These are phyloP conservation scores for Eucidaris tribuloides DNA, from an alignment of 35 echinoderm and acorn worm species.

Conservation along the genomic window DNA sequence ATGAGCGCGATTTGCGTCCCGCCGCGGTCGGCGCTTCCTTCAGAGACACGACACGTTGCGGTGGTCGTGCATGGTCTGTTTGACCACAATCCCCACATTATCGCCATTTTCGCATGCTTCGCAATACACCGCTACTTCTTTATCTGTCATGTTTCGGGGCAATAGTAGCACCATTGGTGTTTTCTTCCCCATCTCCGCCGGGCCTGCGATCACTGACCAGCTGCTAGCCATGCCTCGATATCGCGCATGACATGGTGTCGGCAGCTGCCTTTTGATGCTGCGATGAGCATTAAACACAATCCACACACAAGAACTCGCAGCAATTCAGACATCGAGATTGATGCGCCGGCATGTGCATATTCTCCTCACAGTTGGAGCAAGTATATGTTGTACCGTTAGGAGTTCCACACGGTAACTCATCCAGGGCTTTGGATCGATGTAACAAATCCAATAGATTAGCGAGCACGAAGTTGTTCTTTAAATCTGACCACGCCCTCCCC, in stretches of 20 bases:
- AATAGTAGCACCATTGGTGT: conserved; percentile 38
- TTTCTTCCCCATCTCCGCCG: conserved; percentile 54
- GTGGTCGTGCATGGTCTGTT: conserved; percentile 58
- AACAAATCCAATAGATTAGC: conserved; percentile 82
- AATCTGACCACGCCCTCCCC: conserved; percentile 74
- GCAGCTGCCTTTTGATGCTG: conserved; percentile 58
- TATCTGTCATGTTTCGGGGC: conserved; percentile 58
- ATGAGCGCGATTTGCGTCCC: conserved; percentile 63
- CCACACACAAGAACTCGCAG: conserved; percentile 81
- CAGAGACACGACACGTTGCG: conserved; percentile 70
- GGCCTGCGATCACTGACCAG: conserved; percentile 54
- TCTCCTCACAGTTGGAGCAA: conserved; percentile 81
- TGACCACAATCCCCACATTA: conserved; percentile 71
- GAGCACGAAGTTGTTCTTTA: conserved; percentile 90
- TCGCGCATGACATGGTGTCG: conserved; percentile 90
- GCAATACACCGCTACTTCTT: conserved; percentile 56
- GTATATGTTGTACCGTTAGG: conserved; percentile 38
- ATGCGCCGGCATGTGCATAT: conserved; percentile 38
- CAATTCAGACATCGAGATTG: conserved; percentile 82
- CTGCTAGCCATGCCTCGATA: conserved; percentile 80
- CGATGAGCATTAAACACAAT: conserved; percentile 78
- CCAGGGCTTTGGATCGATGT: conserved; percentile 76
- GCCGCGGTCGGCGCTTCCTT: conserved; percentile 71
- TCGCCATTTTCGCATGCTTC: conserved; percentile 67
- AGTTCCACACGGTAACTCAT: conserved; percentile 40